phyloP scores from a whole-genome alignment of 2,113 vertebrate species.

The Pardalotus punctatus region DNA sequence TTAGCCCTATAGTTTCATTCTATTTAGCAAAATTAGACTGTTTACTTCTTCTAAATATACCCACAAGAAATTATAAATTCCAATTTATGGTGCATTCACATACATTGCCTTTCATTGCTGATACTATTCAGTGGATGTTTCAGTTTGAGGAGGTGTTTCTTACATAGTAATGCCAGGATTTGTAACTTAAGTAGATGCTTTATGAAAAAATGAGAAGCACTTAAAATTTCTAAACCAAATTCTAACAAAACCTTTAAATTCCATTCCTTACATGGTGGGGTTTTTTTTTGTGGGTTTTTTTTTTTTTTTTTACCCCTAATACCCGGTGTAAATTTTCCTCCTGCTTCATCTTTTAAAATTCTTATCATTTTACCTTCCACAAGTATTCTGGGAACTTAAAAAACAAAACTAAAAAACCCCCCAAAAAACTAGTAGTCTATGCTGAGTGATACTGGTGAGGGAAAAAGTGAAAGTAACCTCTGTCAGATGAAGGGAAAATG shows the following conservation, averaged over 20 bases:
- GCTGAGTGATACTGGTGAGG: neutral
- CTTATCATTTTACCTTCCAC: neutral
- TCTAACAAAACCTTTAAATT: neutral
- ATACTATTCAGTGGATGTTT: neutral
- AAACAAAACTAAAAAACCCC: neutral
- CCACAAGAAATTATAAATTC: neutral
- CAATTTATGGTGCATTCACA: neutral
- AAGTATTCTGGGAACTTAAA: neutral
- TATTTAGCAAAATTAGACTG: neutral
- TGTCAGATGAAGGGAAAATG: neutral
- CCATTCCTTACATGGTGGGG: neutral
- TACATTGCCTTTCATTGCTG: neutral
- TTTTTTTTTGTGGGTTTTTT: no score
- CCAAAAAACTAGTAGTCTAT: neutral
- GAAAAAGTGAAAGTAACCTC: neutral
- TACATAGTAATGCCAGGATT: neutral
- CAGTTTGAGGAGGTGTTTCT: neutral
- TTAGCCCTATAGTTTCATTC: neutral
- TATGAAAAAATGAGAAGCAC: neutral
- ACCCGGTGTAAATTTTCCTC: neutral
- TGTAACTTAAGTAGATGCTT: neutral
- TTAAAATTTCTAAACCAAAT: neutral
- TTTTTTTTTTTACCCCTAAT: neutral
- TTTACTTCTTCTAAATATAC: neutral
- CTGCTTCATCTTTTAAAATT: neutral